A percentile compares a stretch with the other conserved stretches of the same genome.
These are phyloP conservation scores for Echinops telfairi DNA, from an alignment of 2,113 vertebrate species.

Conservation along the genomic window DNA sequence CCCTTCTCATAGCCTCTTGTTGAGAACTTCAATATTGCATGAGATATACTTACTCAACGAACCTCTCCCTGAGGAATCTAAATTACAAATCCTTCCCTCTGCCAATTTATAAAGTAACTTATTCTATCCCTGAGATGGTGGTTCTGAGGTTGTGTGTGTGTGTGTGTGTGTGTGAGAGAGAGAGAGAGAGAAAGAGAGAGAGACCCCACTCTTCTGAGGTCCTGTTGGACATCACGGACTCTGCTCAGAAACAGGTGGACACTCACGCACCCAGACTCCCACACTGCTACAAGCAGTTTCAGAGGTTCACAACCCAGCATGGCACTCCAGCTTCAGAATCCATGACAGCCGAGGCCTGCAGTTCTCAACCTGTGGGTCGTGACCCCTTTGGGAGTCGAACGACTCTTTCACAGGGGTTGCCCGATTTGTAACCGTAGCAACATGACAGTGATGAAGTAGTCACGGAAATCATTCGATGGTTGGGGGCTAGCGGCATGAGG, in stretches of 20 bases:
- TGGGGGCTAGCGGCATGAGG: too few species aligned
- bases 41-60: too few species aligned
- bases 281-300: fast-evolving
- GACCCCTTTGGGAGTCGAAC: too few species aligned
- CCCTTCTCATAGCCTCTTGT: background rate
- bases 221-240: background rate
- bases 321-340: background rate
- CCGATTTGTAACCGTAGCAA: too few species aligned
- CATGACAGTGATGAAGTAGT: too few species aligned
- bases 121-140: background rate
- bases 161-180: background rate
- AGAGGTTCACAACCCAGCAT: background rate
- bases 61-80: background rate
- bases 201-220: too few species aligned
- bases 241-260: background rate
- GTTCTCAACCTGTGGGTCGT: too few species aligned
- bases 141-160: background rate
- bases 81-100: background rate
- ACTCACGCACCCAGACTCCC: background rate
- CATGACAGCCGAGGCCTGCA: background rate
- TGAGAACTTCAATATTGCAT: background rate
- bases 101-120: background rate
- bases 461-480: too few species aligned
- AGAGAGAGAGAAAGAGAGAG: too few species aligned
- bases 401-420: too few species aligned